Evolutionary conservation across 1,140 invertebrate species (phyloP).

Genomic region (Drosophila carrolli): DNA sequence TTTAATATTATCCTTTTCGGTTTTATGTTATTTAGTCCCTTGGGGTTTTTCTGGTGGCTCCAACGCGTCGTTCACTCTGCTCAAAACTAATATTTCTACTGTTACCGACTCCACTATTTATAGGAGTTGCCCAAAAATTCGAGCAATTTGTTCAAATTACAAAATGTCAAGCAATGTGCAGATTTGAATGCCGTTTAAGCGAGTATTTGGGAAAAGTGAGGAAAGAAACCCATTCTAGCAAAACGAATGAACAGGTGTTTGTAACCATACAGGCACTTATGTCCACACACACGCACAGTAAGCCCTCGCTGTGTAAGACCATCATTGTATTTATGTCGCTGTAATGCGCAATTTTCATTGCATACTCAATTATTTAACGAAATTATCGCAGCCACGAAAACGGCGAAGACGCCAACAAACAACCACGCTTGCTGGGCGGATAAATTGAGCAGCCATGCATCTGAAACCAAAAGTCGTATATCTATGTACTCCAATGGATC

Average conservation of each 20-base stretch:
- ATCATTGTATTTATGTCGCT: constrained; percentile 30
- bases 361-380: constrained; percentile 74
- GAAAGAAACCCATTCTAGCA: constrained; percentile 66
- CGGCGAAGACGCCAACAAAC: constrained; percentile 20
- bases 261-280: constrained; percentile 41
- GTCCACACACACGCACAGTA: constrained; percentile 3
- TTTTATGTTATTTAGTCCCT: constrained; percentile 12
- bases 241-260: constrained; percentile 46
- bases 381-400: constrained; percentile 59
- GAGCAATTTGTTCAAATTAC: constrained; percentile 77
- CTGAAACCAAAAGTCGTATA: constrained; percentile 13
- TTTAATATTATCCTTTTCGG: constrained; percentile 19
- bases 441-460: constrained; percentile 22
- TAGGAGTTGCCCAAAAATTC: constrained; percentile 58
- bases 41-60: neutral
- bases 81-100: constrained; percentile 56
- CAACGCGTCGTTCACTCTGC: constrained; percentile 2
- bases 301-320: constrained; percentile 5
- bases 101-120: constrained; percentile 54
- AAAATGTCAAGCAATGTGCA: constrained; percentile 65
- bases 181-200: constrained; percentile 53
- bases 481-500: constrained; percentile 38
- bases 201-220: constrained; percentile 41
- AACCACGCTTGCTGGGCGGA: constrained; percentile 39
- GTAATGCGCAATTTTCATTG: constrained; percentile 57